phyloP scores from a whole-genome alignment of 1,140 invertebrate species.

The Calephelis nemesis region DNA sequence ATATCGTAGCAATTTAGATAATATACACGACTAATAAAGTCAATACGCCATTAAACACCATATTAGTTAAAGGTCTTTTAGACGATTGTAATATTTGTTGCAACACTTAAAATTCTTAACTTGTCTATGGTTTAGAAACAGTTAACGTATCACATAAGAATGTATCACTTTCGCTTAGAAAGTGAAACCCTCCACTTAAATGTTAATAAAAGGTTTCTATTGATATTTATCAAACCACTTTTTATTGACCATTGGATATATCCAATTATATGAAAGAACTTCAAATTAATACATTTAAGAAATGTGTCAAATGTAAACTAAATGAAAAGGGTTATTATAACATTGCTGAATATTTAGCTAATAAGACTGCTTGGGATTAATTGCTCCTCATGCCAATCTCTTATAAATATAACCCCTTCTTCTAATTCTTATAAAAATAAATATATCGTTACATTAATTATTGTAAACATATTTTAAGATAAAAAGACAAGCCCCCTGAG shows the following conservation, averaged over 20 bases:
- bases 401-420: no score
- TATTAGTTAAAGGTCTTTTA: not conserved
- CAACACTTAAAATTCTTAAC: constrained; percentile 3
- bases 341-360: no score
- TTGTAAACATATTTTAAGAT: no score
- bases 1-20: not conserved
- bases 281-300: no score
- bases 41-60: constrained; percentile 2
- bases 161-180: constrained; percentile 37
- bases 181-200: constrained; percentile 29
- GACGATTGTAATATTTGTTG: not conserved
- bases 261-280: no score
- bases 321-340: no score
- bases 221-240: constrained; percentile 9
- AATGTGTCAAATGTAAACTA: no score
- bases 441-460: not conserved
- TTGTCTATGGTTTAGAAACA: constrained; percentile 9
- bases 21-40: not conserved
- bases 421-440: no score
- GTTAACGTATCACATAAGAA: constrained; percentile 29
- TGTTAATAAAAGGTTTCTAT: constrained; percentile 18
- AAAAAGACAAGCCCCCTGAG: no score
- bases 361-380: no score
- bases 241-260: not conserved
- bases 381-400: no score